These are phyloP conservation scores for Spatula versicolor DNA, from an alignment of 2,797 vertebrate genomes.

Conservation along the genomic window DNA sequence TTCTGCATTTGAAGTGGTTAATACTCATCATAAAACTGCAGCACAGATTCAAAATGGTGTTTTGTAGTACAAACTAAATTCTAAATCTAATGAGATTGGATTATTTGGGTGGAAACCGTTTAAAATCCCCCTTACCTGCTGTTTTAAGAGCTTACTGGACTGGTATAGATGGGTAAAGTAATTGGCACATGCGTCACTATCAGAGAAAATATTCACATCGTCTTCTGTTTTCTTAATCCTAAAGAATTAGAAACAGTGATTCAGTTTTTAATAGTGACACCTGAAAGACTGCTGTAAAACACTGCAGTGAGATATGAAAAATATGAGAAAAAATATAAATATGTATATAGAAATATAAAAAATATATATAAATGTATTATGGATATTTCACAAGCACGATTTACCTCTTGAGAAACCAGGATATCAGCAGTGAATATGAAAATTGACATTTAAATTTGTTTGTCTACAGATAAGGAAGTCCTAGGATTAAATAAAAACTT, in stretches of 20 bases:
- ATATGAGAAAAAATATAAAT: background rate
- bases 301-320: background rate
- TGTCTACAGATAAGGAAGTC: background rate
- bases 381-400: background rate
- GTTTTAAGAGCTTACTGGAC: conserved; percentile 3
- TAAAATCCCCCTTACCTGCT: background rate
- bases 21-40: background rate
- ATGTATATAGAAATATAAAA: no score
- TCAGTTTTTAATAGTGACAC: background rate
- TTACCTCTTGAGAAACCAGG: background rate
- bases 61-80: background rate
- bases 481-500: background rate
- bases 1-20: background rate
- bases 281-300: background rate
- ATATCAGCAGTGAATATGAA: background rate
- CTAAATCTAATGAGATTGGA: background rate
- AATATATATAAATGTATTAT: background rate
- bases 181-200: background rate
- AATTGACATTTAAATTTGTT: background rate
- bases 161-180: background rate
- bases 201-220: background rate
- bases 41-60: background rate
- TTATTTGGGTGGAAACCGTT: background rate
- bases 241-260: background rate
- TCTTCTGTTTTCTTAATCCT: background rate